phyloP scores from a whole-genome alignment of 2,113 vertebrate genomes.

The Pimephales promelas region DNA sequence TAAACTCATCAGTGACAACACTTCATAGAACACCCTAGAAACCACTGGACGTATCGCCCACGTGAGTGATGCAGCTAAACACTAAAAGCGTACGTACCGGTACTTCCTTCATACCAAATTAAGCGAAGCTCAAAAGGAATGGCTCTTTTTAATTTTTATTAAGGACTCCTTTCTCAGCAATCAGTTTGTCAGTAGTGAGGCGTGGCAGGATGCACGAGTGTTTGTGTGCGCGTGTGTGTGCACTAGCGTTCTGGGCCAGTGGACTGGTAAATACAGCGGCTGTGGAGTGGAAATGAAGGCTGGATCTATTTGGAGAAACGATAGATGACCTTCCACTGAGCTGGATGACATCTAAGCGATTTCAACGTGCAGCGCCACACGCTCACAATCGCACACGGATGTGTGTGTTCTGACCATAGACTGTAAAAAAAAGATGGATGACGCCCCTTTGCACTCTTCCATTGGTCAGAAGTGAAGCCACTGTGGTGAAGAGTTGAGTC shows the following conservation, averaged over 20 bases:
- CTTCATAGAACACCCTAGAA: too few species aligned
- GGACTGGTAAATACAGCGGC: constrained; percentile 59
- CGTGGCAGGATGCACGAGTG: constrained; percentile 22
- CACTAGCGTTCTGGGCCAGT: constrained; percentile 55
- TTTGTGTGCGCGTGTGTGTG: neutral
- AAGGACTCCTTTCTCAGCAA: neutral
- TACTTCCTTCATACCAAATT: neutral
- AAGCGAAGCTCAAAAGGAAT: neutral
- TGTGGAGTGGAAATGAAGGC: constrained; percentile 67
- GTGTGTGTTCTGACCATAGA: constrained; percentile 18
- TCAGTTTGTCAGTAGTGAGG: neutral
- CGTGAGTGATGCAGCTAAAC: neutral
- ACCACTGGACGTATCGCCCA: neutral
- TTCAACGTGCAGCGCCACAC: constrained; percentile 67
- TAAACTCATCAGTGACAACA: neutral
- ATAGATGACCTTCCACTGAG: constrained; percentile 72
- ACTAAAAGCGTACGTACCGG: too few species aligned
- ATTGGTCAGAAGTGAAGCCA: too few species aligned
- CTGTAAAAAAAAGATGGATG: too few species aligned
- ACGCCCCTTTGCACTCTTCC: too few species aligned
- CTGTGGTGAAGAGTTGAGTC: too few species aligned
- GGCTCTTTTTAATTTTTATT: neutral
- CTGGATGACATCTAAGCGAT: constrained; percentile 71
- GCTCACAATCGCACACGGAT: constrained; percentile 41
- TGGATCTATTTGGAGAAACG: constrained; percentile 60